Evolutionary conservation across 2,888 invertebrate species (phyloP).

Genomic region (Octonoba sinensis): DNA sequence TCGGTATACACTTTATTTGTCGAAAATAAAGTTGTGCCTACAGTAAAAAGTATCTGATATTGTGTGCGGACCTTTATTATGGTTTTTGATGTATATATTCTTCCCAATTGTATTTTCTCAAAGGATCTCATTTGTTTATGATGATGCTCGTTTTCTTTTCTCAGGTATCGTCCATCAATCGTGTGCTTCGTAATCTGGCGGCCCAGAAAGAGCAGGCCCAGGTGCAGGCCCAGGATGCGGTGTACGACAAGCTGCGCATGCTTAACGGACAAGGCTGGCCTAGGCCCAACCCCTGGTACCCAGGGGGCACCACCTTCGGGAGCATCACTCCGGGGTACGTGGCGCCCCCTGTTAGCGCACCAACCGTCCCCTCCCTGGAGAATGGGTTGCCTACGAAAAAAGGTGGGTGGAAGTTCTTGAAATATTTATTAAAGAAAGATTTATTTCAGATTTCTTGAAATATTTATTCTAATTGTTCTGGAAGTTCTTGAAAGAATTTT

Average conservation of each 20-base stretch:
- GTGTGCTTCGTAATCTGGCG: constrained; percentile 94
- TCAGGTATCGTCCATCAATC: constrained; percentile 97
- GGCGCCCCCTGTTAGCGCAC: constrained; percentile 53
- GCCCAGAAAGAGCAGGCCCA: constrained; percentile 89
- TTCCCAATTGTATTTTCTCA: too few relatives aligned
- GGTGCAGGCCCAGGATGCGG: constrained; percentile 68
- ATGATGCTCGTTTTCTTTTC: constrained; percentile 25
- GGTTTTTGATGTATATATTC: too few relatives aligned
- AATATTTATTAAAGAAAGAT: too few relatives aligned
- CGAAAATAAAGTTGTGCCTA: too few relatives aligned
- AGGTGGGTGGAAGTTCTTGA: constrained; percentile 33
- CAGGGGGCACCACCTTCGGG: constrained; percentile 65
- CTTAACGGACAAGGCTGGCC: constrained; percentile 71
- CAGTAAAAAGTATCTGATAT: too few relatives aligned
- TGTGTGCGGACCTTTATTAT: too few relatives aligned
- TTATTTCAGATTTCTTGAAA: too few relatives aligned
- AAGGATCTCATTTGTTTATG: too few relatives aligned
- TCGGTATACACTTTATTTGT: too few relatives aligned
- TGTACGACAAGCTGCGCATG: constrained; percentile 72
- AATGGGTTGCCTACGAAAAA: constrained; percentile 63
- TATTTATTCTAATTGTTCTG: too few relatives aligned
- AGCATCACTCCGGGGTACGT: constrained; percentile 66
- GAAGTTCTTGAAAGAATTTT: too few relatives aligned
- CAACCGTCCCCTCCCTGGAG: constrained; percentile 51
- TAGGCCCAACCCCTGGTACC: constrained; percentile 66